Evolutionary conservation across 2,888 invertebrate species (phyloP).

Genomic region (Acronicta leporina): DNA sequence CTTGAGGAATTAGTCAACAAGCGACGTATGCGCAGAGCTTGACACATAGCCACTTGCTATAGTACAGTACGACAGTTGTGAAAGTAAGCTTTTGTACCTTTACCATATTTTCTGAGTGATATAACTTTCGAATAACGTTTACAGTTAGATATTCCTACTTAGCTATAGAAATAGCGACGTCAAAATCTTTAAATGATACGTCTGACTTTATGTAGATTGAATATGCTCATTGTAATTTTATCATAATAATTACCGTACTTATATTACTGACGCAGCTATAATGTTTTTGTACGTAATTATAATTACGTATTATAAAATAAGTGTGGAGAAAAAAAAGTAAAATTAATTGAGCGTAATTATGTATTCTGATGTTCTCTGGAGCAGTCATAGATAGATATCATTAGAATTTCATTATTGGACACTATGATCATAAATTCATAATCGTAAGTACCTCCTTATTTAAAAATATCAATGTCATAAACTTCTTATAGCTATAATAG

Average conservation of each 20-base stretch:
- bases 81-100: conserved; percentile 52
- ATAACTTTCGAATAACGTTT: conserved; percentile 51
- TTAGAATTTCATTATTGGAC: no score
- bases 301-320: no score
- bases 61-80: conserved; percentile 40
- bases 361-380: no score
- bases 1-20: conserved; percentile 42
- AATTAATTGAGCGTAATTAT: no score
- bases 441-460: no score
- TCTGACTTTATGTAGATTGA: background rate
- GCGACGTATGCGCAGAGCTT: conserved; percentile 13
- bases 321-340: no score
- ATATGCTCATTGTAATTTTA: conserved; percentile 17
- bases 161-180: conserved; percentile 11
- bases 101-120: conserved; percentile 50
- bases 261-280: background rate
- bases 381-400: no score
- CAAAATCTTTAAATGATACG: conserved; percentile 3
- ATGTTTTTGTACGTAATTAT: no score
- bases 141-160: conserved; percentile 22
- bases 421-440: no score
- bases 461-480: no score
- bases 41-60: conserved; percentile 40
- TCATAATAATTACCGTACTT: conserved; percentile 10
- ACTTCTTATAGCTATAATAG: no score